Evolutionary conservation across 2,797 vertebrate species (phyloP).

Genomic region (Limosa lapponica): DNA sequence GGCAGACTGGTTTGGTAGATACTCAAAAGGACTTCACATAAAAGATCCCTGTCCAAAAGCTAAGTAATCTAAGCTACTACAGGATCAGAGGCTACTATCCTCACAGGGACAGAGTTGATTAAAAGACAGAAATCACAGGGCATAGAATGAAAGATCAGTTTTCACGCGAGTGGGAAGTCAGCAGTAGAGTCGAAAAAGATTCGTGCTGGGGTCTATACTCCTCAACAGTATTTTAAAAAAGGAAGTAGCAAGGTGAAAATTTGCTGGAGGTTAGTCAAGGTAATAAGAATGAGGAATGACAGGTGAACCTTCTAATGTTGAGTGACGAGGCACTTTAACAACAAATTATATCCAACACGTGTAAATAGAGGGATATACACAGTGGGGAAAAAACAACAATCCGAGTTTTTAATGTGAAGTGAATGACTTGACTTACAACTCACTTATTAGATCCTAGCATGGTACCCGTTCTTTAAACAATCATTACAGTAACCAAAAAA

Average conservation of each 20-base stretch:
- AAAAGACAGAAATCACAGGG: not conserved
- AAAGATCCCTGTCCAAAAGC: not conserved
- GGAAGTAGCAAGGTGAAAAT: not conserved
- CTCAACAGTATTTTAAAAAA: not conserved
- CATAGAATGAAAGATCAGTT: not conserved
- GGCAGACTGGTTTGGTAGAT: not conserved
- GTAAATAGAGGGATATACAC: not conserved
- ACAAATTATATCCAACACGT: not conserved
- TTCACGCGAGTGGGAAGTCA: not conserved
- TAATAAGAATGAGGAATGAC: not conserved
- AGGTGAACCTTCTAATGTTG: not conserved
- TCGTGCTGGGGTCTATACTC: not conserved
- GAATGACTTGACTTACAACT: not conserved
- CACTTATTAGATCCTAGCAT: not conserved
- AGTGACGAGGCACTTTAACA: not conserved
- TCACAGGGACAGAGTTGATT: not conserved
- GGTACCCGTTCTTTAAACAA: not conserved
- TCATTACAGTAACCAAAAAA: not conserved
- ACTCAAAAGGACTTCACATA: not conserved
- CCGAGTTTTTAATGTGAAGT: not conserved
- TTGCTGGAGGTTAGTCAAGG: not conserved
- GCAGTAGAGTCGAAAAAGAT: not conserved
- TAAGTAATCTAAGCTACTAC: not conserved
- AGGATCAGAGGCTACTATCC: not conserved
- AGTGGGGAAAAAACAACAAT: not conserved